These are phyloP conservation scores for Craniophora ligustri DNA, from an alignment of 2,888 invertebrate species.

Conservation along the genomic window DNA sequence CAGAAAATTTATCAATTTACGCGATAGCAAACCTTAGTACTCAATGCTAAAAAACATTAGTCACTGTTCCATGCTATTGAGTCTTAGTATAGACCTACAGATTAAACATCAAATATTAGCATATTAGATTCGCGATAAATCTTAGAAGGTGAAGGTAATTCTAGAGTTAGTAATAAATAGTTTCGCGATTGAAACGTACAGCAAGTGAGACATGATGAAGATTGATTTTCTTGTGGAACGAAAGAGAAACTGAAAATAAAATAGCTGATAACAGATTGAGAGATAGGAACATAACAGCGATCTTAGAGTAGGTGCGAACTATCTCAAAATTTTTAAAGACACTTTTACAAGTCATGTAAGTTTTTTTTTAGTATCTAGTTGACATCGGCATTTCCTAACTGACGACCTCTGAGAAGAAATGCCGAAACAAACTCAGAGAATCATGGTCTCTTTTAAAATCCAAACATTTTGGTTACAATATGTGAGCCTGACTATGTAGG, in stretches of 20 bases:
- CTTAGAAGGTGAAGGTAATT: conserved; percentile 44
- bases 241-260: conserved; percentile 32
- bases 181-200: conserved; percentile 32
- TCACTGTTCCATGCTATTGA: conserved; percentile 56
- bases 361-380: no score
- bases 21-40: conserved; percentile 22
- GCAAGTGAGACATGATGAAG: conserved; percentile 19
- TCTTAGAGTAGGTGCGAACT: not conserved
- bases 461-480: no score
- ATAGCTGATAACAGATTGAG: conserved; percentile 10
- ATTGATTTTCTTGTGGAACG: conserved; percentile 27
- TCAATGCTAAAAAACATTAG: conserved; percentile 52
- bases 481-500: no score
- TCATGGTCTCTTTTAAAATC: no score
- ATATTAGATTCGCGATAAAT: conserved; percentile 55
- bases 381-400: no score
- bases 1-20: conserved; percentile 9
- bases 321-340: not conserved
- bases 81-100: conserved; percentile 49
- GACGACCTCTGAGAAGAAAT: no score
- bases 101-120: conserved; percentile 59
- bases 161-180: conserved; percentile 47
- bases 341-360: no score
- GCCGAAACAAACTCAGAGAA: no score
- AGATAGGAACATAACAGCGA: conserved; percentile 2